A percentile compares a stretch with the other conserved stretches of the same genome.
Conservation (phyloP, 1,140 invertebrate genomes). For the Danaus plexippus region DNA sequence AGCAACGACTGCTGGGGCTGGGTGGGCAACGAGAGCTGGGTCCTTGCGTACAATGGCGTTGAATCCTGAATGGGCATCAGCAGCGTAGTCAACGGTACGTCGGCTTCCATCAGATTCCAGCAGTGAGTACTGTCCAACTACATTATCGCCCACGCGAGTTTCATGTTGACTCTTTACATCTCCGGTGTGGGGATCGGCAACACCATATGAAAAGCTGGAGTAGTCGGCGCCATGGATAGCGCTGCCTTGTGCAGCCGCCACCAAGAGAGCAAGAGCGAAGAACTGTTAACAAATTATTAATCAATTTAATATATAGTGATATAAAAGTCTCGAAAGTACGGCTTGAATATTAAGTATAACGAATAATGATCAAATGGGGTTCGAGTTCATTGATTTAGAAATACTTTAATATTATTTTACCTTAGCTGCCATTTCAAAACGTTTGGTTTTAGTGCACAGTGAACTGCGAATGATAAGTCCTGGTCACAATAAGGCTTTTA, state of each 20-base stretch:
- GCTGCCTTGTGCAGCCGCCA: slow-evolving; percentile 50
- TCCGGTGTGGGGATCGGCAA: slow-evolving; percentile 69
- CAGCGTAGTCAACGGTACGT: slow-evolving; percentile 69
- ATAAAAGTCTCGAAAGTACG: background rate
- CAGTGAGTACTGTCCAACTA: slow-evolving; percentile 70
- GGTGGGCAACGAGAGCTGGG: slow-evolving; percentile 30
- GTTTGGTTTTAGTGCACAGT: slow-evolving; percentile 57
- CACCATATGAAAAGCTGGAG: slow-evolving; percentile 64
- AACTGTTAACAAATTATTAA: slow-evolving; percentile 36
- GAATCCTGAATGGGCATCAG: slow-evolving; percentile 44
- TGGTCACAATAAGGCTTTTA: slow-evolving; percentile 48
- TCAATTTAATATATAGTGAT: background rate
- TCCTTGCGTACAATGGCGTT: slow-evolving; percentile 35
- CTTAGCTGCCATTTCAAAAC: slow-evolving; percentile 65
- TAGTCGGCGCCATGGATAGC: slow-evolving; percentile 46
- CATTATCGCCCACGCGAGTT: slow-evolving; percentile 70
- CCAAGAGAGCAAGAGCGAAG: slow-evolving; percentile 50
- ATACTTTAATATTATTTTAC: slow-evolving; percentile 29
- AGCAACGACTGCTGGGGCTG: slow-evolving; percentile 26
- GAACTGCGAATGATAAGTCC: slow-evolving; percentile 61
- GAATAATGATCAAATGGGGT: background rate
- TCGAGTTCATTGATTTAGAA: slow-evolving; percentile 3
- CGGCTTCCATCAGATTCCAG: slow-evolving; percentile 67
- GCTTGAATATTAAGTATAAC: background rate
- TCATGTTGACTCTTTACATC: slow-evolving; percentile 70